phyloP scores from a whole-genome alignment of 2,113 vertebrate species.

The Polyodon spathula region DNA sequence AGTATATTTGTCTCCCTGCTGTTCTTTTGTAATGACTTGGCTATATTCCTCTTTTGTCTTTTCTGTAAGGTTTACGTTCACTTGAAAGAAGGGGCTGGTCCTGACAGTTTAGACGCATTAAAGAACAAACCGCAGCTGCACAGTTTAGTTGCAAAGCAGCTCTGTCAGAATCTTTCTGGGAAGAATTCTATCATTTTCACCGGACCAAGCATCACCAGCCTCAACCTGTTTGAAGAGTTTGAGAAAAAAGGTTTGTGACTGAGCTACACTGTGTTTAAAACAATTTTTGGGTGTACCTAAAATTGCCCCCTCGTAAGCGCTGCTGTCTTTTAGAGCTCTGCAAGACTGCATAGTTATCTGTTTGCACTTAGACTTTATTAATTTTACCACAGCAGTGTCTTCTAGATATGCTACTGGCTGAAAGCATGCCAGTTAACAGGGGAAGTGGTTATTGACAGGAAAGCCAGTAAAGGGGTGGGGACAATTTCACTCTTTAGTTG shows the following conservation, averaged over 20 bases:
- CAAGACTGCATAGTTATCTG: no score
- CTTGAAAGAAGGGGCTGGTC: slow-evolving; percentile 79
- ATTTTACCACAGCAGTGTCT: no score
- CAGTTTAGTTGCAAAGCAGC: slow-evolving; percentile 84
- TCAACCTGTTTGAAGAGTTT: slow-evolving; percentile 90
- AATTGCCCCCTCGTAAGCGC: no score
- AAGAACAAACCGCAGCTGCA: slow-evolving; percentile 95
- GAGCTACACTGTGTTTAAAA: no score
- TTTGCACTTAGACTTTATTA: no score
- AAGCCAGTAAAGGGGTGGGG: no score
- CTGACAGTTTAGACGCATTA: slow-evolving; percentile 77
- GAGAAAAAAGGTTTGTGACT: slow-evolving; percentile 81
- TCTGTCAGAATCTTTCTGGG: slow-evolving; percentile 81
- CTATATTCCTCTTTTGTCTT: not conserved
- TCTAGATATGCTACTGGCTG: no score
- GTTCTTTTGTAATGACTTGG: not conserved
- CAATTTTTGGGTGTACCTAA: no score
- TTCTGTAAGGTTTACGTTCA: slow-evolving; percentile 80
- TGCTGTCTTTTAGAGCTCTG: no score
- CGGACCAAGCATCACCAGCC: slow-evolving; percentile 94
- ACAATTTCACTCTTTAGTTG: no score
- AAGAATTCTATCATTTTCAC: slow-evolving; percentile 94
- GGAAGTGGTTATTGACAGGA: no score
- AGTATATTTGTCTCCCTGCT: not conserved
- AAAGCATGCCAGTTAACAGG: no score